phyloP scores from a whole-genome alignment of 2,888 invertebrate species.

The Drosophila borealis region DNA sequence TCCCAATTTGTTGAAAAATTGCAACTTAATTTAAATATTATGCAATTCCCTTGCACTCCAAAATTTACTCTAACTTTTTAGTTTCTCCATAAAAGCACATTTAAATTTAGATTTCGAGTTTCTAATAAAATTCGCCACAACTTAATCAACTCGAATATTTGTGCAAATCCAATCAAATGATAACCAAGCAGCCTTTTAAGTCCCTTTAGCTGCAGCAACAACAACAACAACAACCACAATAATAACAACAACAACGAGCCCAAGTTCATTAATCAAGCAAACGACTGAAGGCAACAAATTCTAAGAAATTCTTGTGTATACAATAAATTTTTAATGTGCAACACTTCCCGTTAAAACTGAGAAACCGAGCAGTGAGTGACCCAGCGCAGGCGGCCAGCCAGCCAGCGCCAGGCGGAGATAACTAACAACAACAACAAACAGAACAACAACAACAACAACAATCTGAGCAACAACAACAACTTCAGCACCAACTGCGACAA shows the following conservation, averaged over 20 bases:
- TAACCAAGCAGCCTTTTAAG: slow-evolving; percentile 19
- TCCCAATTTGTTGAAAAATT: not conserved
- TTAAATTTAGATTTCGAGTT: slow-evolving; percentile 1
- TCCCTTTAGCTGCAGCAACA: slow-evolving; percentile 9
- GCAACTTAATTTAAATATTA: not conserved
- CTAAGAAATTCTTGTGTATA: slow-evolving; percentile 54
- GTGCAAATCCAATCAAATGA: slow-evolving; percentile 44
- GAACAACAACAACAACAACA: slow-evolving; percentile 9
- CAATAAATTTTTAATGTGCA: slow-evolving; percentile 64
- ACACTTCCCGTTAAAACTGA: slow-evolving; percentile 54
- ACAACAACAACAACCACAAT: slow-evolving; percentile 4
- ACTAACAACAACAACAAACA: slow-evolving; percentile 19
- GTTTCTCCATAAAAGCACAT: not conserved
- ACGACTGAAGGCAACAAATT: slow-evolving; percentile 46
- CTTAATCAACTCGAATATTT: slow-evolving; percentile 38
- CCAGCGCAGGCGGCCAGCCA: slow-evolving; percentile 7
- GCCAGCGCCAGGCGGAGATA: slow-evolving; percentile 9
- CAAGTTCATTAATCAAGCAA: slow-evolving; percentile 61
- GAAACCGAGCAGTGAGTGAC: slow-evolving; percentile 26
- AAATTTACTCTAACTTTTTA: no score
- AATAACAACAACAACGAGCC: slow-evolving; percentile 1
- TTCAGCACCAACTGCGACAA: slow-evolving; percentile 9
- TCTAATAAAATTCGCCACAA: slow-evolving; percentile 26
- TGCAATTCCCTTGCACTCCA: not conserved
- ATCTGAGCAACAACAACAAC: slow-evolving; percentile 14